Conservation (phyloP, 2,797 vertebrate species). For the Cynopterus sphinx region DNA sequence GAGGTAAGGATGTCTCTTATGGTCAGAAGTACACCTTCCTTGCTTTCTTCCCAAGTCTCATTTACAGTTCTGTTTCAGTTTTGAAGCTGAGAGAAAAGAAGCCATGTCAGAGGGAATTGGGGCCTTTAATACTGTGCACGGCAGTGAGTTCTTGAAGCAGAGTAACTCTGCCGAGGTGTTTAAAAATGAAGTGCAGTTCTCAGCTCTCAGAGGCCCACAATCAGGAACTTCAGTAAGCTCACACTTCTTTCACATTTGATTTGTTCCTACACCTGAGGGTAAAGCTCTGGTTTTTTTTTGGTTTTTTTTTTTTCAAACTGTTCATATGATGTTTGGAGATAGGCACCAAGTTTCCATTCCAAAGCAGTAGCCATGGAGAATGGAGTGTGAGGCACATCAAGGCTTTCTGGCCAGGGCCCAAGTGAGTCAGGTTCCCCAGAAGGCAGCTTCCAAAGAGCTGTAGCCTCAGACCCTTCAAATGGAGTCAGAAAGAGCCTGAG, state of each 20-base stretch:
- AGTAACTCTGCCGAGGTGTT: neutral
- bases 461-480: neutral
- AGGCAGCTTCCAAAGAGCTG: neutral
- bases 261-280: slow-evolving; percentile 54
- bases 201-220: neutral
- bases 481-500: neutral
- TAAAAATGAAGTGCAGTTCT: slow-evolving; percentile 34
- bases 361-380: neutral
- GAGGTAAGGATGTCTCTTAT: rapidly evolving
- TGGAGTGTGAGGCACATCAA: neutral
- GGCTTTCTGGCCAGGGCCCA: neutral
- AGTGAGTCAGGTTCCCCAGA: neutral
- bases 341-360: slow-evolving; percentile 37
- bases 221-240: slow-evolving; percentile 46
- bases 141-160: slow-evolving; percentile 37
- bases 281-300: slow-evolving; percentile 42
- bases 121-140: neutral
- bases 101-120: neutral
- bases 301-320: neutral
- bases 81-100: slow-evolving; percentile 45
- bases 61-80: slow-evolving; percentile 30
- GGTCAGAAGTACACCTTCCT: neutral
- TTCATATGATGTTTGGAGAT: slow-evolving; percentile 58
- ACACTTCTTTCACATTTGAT: slow-evolving; percentile 49
- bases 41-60: neutral